Conservation (phyloP, 64 coral and sea anemone species). For the Porites australiensis region DNA sequence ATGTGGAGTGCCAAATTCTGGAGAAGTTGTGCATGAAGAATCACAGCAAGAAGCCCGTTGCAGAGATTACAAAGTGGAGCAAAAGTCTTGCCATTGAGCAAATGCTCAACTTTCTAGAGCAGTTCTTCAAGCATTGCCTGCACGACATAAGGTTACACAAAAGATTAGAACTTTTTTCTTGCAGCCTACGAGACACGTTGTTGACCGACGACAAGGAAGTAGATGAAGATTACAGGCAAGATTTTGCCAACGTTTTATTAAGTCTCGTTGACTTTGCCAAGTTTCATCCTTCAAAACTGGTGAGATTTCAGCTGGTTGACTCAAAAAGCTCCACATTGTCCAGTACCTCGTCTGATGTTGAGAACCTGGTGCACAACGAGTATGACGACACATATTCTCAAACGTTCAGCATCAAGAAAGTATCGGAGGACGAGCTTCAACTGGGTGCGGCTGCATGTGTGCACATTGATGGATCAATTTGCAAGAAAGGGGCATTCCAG, state of each 20-base stretch:
- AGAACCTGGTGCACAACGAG: neutral
- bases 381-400: neutral
- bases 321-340: neutral
- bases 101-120: neutral
- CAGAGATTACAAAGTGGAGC: neutral
- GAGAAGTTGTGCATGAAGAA: neutral
- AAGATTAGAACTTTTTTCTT: neutral
- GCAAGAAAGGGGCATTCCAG: neutral
- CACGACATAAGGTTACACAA: neutral
- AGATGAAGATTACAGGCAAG: neutral
- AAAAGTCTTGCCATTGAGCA: neutral
- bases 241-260: neutral
- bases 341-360: neutral
- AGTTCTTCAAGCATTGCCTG: neutral
- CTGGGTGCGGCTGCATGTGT: neutral
- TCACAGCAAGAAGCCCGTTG: neutral
- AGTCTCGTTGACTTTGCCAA: neutral
- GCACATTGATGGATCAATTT: neutral
- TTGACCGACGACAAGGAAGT: neutral
- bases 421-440: neutral
- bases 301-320: conserved; percentile 29
- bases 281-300: conserved; percentile 4
- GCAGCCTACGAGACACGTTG: neutral
- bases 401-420: neutral
- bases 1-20: neutral